A percentile compares a stretch with the other conserved stretches of the same genome.
Conservation (phyloP, 2,888 invertebrate genomes). For the Troides aeacus region DNA sequence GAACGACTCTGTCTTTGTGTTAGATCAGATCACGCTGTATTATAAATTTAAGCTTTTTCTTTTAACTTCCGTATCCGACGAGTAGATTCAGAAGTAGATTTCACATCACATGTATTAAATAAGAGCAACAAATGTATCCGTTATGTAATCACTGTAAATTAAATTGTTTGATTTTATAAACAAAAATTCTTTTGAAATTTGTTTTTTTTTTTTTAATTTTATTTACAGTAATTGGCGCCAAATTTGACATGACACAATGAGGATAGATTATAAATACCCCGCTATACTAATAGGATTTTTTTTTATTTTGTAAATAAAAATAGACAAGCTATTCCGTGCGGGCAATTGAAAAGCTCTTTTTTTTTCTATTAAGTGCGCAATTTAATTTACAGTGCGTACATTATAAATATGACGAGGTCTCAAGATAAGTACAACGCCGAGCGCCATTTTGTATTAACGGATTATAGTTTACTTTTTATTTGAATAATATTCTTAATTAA, state of each 20-base stretch:
- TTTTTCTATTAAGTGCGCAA: not conserved
- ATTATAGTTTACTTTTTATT: not conserved
- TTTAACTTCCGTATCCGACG: conserved; percentile 22
- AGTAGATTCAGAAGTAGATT: conserved; percentile 32
- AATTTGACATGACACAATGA: not conserved
- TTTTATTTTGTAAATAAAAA: too few species aligned
- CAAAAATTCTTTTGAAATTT: too few species aligned
- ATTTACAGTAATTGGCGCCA: not conserved
- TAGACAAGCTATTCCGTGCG: too few species aligned
- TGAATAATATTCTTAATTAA: not conserved
- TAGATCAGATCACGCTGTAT: conserved; percentile 30
- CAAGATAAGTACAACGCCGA: not conserved
- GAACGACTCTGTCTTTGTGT: conserved; percentile 33
- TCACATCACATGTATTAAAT: conserved; percentile 35
- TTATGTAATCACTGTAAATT: not conserved
- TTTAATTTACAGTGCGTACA: not conserved
- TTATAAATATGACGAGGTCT: not conserved
- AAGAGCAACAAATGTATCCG: conserved; percentile 7
- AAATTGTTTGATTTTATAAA: not conserved
- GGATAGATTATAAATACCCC: not conserved
- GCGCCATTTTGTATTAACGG: not conserved
- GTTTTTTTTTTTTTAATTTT: too few species aligned
- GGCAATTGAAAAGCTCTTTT: not conserved
- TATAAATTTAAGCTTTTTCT: conserved; percentile 28
- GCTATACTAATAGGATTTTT: not conserved